These are phyloP conservation scores for Siphamia tubifer DNA, from an alignment of 2,113 vertebrate species.

Conservation along the genomic window DNA sequence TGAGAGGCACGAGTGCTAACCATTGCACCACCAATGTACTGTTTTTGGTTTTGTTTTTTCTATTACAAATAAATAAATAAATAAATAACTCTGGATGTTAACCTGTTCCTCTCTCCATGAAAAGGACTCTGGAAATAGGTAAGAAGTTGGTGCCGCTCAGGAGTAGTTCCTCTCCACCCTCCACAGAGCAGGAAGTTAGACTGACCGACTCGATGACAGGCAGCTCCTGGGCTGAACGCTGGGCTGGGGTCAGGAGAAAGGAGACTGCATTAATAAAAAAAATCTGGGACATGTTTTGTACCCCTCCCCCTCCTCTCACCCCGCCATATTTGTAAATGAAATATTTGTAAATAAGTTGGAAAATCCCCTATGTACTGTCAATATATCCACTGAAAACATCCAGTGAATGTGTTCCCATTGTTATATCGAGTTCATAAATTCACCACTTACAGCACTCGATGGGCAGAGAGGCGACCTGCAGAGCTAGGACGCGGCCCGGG, in stretches of 20 bases:
- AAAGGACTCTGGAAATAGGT: constrained; percentile 88
- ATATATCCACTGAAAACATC: too few species aligned
- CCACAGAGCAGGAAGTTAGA: constrained; percentile 84
- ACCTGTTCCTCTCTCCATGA: constrained; percentile 91
- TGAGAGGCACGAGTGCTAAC: too few species aligned
- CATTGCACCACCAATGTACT: too few species aligned
- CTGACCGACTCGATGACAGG: constrained; percentile 89
- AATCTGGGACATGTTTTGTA: too few species aligned
- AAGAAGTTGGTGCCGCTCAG: constrained; percentile 88
- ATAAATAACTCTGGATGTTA: too few species aligned
- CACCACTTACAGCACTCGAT: constrained; percentile 92
- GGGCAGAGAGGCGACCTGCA: constrained; percentile 88
- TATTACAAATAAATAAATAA: too few species aligned
- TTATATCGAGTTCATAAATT: background rate
- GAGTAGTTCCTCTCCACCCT: constrained; percentile 87
- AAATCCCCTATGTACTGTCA: background rate
- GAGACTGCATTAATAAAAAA: background rate
- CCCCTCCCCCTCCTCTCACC: too few species aligned
- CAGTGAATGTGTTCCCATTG: too few species aligned
- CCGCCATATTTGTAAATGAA: too few species aligned
- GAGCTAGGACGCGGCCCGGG: constrained; percentile 84
- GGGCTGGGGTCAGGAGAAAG: constrained; percentile 74
- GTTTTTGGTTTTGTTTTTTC: too few species aligned
- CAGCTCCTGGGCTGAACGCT: constrained; percentile 93
- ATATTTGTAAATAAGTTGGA: too few species aligned